phyloP scores from a whole-genome alignment of 2,888 invertebrate genomes.

The Dermolepida albohirtum region DNA sequence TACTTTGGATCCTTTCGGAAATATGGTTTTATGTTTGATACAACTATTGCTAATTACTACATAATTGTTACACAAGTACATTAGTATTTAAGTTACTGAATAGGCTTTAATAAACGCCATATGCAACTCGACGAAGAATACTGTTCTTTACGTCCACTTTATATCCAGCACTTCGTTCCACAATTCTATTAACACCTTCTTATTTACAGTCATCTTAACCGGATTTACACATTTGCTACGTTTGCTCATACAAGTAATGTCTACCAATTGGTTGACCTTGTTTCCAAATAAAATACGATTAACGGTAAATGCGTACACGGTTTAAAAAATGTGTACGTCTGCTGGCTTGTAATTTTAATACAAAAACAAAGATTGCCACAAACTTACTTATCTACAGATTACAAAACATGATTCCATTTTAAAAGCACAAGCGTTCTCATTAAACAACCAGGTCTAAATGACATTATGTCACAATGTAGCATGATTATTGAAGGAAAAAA shows the following conservation, averaged over 20 bases:
- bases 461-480: slow-evolving; percentile 22
- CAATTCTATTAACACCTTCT: slow-evolving; percentile 25
- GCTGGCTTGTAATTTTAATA: slow-evolving; percentile 3
- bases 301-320: slow-evolving; percentile 23
- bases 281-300: slow-evolving; percentile 20
- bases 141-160: neutral
- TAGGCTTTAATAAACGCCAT: too few relatives aligned
- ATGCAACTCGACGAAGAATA: neutral
- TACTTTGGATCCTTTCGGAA: too few relatives aligned
- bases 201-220: slow-evolving; percentile 25
- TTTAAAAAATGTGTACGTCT: neutral
- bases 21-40: too few relatives aligned
- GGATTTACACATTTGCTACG: slow-evolving; percentile 16
- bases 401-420: slow-evolving; percentile 7
- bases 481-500: slow-evolving; percentile 1
- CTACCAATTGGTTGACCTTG: slow-evolving; percentile 27
- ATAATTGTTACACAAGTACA: too few relatives aligned
- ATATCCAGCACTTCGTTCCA: slow-evolving; percentile 1
- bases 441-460: slow-evolving; percentile 24
- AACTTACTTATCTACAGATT: slow-evolving; percentile 1
- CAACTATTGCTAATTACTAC: too few relatives aligned
- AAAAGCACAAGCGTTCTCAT: neutral
- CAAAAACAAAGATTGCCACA: neutral
- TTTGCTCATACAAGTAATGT: slow-evolving; percentile 1
- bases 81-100: too few relatives aligned